A percentile compares a stretch with the other conserved stretches of the same genome.
These are phyloP conservation scores for Cerceris rybyensis DNA, from an alignment of 2,888 invertebrate genomes.

Conservation along the genomic window DNA sequence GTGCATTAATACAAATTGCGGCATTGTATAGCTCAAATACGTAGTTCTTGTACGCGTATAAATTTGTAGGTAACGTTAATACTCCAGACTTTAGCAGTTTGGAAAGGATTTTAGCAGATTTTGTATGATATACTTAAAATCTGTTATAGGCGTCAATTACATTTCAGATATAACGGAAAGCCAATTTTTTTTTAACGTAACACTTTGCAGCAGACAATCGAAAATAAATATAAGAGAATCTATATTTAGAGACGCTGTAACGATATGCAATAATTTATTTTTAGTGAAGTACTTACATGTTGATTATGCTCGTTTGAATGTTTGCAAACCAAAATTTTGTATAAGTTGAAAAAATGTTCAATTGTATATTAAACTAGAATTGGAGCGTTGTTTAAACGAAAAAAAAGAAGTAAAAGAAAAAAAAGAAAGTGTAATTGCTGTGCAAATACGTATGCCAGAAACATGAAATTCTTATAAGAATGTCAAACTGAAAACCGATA, in stretches of 20 bases:
- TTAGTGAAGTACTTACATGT: not conserved
- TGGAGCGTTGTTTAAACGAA: too few relatives aligned
- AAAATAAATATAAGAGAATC: not conserved
- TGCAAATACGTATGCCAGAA: too few relatives aligned
- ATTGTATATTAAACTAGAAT: too few relatives aligned
- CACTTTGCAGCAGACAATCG: conserved; percentile 33
- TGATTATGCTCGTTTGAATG: too few relatives aligned
- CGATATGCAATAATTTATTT: not conserved
- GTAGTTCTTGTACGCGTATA: conserved; percentile 20
- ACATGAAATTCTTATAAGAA: too few relatives aligned
- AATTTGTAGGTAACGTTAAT: conserved; percentile 37
- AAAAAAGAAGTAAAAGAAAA: too few relatives aligned
- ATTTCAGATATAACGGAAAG: not conserved
- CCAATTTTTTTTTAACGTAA: conserved; percentile 18
- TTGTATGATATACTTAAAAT: conserved; percentile 4
- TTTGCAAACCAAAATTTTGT: too few relatives aligned
- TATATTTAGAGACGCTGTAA: not conserved
- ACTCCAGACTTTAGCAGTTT: conserved; percentile 28
- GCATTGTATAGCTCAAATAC: conserved; percentile 48
- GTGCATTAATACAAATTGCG: conserved; percentile 86
- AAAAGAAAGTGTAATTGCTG: too few relatives aligned
- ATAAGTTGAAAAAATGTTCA: too few relatives aligned
- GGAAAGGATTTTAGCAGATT: conserved; percentile 20
- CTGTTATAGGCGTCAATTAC: not conserved
- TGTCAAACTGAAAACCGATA: too few relatives aligned